phyloP scores from a whole-genome alignment of 2,888 invertebrate genomes.

The Cephus rjabovi region DNA sequence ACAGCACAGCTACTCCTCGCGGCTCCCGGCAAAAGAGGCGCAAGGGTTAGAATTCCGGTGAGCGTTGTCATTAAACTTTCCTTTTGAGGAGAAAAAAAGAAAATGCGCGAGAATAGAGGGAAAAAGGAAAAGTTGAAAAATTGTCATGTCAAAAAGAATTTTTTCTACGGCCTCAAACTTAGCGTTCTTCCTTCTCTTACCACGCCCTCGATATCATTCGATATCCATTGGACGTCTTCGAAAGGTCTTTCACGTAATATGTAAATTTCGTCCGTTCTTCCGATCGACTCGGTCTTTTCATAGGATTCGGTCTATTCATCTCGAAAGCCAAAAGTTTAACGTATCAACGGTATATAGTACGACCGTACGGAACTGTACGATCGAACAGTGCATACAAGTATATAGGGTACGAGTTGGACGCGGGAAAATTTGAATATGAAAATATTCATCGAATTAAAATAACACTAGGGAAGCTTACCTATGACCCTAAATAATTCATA shows the following conservation, averaged over 20 bases:
- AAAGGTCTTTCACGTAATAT: neutral
- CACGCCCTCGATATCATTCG: neutral
- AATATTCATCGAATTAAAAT: conserved; percentile 60
- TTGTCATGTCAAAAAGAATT: too few species aligned
- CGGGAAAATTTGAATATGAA: conserved; percentile 55
- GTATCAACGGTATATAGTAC: neutral
- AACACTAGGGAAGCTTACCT: conserved; percentile 46
- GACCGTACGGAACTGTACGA: neutral
- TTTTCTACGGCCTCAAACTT: too few species aligned
- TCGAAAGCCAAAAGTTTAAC: neutral
- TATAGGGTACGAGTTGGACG: neutral
- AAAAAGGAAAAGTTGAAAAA: neutral
- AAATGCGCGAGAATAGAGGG: neutral
- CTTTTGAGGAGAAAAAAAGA: neutral
- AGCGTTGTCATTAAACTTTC: neutral
- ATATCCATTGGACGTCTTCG: neutral
- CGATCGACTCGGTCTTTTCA: neutral
- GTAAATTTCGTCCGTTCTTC: neutral
- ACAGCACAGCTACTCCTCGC: neutral
- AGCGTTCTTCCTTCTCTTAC: neutral
- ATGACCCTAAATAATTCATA: conserved; percentile 60
- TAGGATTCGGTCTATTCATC: neutral
- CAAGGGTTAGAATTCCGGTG: neutral
- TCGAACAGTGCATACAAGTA: too few species aligned
- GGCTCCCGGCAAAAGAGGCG: neutral